Conservation (phyloP, 1,140 invertebrate genomes). For the Trachymyrmex septentrionalis region DNA sequence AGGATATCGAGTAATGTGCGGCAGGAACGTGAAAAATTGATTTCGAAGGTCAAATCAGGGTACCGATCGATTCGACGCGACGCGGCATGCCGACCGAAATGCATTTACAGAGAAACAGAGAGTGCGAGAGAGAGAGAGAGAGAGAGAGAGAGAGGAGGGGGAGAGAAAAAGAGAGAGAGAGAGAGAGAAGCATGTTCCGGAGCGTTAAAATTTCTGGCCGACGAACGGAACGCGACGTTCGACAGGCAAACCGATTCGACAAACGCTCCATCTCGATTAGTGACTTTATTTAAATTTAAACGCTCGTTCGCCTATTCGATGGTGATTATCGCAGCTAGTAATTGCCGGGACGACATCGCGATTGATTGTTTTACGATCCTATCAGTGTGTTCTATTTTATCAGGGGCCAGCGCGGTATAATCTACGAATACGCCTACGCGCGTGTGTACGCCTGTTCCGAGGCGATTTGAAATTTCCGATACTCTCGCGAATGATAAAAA, state of each 20-base stretch:
- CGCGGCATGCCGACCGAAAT: constrained; percentile 1
- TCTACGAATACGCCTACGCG: constrained; percentile 54
- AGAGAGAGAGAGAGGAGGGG: not conserved
- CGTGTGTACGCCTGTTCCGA: constrained; percentile 10
- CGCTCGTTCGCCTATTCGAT: constrained; percentile 24
- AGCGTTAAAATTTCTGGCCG: constrained; percentile 45
- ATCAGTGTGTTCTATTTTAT: constrained; percentile 60
- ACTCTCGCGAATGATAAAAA: constrained; percentile 52
- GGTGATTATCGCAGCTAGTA: constrained; percentile 72
- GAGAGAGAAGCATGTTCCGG: constrained; percentile 12
- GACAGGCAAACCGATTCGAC: constrained; percentile 31
- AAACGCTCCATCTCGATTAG: constrained; percentile 39
- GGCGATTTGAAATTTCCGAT: constrained; percentile 36
- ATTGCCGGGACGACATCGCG: constrained; percentile 68
- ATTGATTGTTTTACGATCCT: constrained; percentile 63
- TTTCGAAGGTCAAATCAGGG: constrained; percentile 44
- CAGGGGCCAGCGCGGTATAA: constrained; percentile 21
- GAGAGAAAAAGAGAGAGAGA: constrained; percentile 1
- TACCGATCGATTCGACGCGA: constrained; percentile 42
- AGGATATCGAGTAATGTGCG: constrained; percentile 15
- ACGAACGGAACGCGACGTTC: constrained; percentile 30
- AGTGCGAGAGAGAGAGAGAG: not conserved
- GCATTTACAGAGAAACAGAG: constrained; percentile 13
- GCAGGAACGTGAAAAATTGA: constrained; percentile 44
- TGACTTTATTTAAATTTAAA: constrained; percentile 69